A percentile compares a stretch with the other conserved stretches of the same genome.
These are phyloP conservation scores for Chymomyza caudatula DNA, from an alignment of 2,888 invertebrate species.

Conservation along the genomic window DNA sequence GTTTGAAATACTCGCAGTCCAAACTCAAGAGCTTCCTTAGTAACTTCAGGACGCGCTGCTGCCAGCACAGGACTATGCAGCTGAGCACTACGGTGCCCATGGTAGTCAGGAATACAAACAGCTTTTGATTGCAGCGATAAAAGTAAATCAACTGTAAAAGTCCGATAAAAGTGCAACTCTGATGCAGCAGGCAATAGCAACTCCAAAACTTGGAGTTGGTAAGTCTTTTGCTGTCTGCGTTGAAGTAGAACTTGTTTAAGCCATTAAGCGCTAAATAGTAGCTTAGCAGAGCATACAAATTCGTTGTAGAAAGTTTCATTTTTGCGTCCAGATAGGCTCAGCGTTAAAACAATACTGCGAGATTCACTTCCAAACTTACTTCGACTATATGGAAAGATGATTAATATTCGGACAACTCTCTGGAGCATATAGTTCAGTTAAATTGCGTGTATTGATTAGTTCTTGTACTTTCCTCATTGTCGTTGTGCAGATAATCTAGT, in stretches of 20 bases:
- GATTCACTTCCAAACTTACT: too few relatives aligned
- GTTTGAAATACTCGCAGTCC: conserved; percentile 8
- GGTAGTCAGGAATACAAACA: conserved; percentile 11
- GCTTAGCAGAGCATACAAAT: conserved; percentile 12
- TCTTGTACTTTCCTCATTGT: too few relatives aligned
- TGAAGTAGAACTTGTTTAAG: conserved; percentile 19
- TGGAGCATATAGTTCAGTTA: too few relatives aligned
- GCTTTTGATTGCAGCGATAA: neutral
- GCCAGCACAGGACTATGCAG: conserved; percentile 17
- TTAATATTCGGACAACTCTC: too few relatives aligned
- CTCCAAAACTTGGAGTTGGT: neutral
- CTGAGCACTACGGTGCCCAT: conserved; percentile 1
- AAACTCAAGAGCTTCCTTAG: neutral
- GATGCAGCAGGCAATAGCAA: conserved; percentile 23
- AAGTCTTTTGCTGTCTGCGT: neutral
- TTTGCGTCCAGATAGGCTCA: neutral
- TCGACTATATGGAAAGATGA: too few relatives aligned
- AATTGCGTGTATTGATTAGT: too few relatives aligned
- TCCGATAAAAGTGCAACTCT: conserved; percentile 9
- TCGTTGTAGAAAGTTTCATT: neutral
- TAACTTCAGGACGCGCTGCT: conserved; percentile 5
- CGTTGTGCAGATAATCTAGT: too few relatives aligned
- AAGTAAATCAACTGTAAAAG: conserved; percentile 9
- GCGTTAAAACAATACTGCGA: neutral
- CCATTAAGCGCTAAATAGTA: conserved; percentile 20